Evolutionary conservation across 2,113 vertebrate species (phyloP).

Genomic region (Thunnus maccoyii): DNA sequence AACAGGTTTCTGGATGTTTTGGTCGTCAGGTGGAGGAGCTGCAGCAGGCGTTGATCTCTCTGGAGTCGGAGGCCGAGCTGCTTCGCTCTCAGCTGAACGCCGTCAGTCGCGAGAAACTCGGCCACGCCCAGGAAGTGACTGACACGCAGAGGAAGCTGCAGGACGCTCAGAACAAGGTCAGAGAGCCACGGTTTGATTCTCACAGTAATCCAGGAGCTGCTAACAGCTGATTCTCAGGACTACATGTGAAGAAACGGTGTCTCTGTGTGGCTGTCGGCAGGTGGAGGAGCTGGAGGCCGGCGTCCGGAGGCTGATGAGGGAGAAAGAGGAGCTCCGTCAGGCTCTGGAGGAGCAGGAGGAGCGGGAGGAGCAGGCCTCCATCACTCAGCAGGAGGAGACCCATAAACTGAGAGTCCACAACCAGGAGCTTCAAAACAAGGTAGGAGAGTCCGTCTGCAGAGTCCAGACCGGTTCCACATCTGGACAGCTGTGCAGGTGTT

Average conservation of each 20-base stretch:
- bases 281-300: constrained; percentile 68
- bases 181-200: background rate
- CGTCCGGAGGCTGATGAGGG: constrained; percentile 56
- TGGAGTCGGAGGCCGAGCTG: constrained; percentile 70
- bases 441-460: constrained; percentile 30
- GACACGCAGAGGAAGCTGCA: constrained; percentile 70
- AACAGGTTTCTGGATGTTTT: background rate
- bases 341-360: constrained; percentile 48
- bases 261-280: constrained; percentile 46
- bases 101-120: constrained; percentile 64
- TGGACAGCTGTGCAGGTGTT: no score
- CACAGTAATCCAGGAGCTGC: background rate
- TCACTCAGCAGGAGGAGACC: constrained; percentile 65
- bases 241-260: no score
- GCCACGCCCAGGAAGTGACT: constrained; percentile 68
- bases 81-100: constrained; percentile 77
- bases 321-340: constrained; percentile 71
- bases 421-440: constrained; percentile 77
- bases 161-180: constrained; percentile 76
- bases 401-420: constrained; percentile 69
- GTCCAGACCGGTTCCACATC: background rate
- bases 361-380: constrained; percentile 43
- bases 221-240: no score
- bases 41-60: constrained; percentile 55
- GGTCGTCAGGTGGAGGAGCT: constrained; percentile 75